These are phyloP conservation scores for Lophotriccus pileatus DNA, from an alignment of 2,797 vertebrate species.

Conservation along the genomic window DNA sequence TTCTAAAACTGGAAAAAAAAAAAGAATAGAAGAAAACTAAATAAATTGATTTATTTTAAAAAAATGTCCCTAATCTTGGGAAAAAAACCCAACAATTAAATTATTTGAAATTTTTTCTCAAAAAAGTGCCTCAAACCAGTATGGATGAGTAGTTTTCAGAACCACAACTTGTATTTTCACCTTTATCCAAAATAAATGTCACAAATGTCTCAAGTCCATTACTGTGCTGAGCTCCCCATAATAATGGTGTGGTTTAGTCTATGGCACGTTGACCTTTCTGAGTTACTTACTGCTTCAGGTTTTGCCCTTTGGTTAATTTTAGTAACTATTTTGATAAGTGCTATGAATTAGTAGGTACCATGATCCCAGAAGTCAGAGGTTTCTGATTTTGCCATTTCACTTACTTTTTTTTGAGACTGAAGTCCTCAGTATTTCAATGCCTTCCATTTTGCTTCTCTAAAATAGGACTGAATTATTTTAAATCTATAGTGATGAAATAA, in stretches of 20 bases:
- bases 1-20: not conserved
- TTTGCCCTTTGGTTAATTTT: conserved; percentile 1
- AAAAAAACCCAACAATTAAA: not conserved
- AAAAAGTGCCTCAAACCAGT: not conserved
- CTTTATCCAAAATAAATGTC: not conserved
- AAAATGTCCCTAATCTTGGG: not conserved
- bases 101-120: not conserved
- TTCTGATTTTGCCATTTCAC: not conserved
- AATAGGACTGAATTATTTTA: conserved; percentile 36
- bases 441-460: conserved; percentile 20
- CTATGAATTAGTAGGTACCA: not conserved
- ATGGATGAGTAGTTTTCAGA: not conserved
- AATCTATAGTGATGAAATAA: conserved; percentile 34
- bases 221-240: not conserved
- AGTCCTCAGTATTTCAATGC: not conserved
- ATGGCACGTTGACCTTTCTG: not conserved
- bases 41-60: not conserved
- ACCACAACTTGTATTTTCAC: not conserved
- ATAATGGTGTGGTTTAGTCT: not conserved
- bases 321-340: not conserved
- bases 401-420: not conserved
- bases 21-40: not conserved
- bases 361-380: not conserved
- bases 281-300: not conserved
- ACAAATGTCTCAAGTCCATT: not conserved